Evolutionary conservation across 2,888 invertebrate species (phyloP), one percentile per base, ranked within the genome.

Genomic region (Calliopum simillimum): DNA sequence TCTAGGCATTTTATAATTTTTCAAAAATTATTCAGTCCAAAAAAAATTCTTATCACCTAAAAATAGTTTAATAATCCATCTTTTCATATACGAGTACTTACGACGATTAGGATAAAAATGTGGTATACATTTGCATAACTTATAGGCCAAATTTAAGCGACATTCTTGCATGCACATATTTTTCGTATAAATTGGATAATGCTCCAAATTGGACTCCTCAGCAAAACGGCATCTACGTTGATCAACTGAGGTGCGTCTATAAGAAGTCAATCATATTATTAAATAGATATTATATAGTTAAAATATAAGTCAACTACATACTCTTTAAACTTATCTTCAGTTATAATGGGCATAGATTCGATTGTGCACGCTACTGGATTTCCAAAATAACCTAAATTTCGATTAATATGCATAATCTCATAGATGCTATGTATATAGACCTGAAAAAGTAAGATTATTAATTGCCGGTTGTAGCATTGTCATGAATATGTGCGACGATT

Each of bases 31-130:
- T 49, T n/a, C n/a, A n/a, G n/a, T n/a, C n/a, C n/a, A n/a, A n/a
- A n/a, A n/a, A n/a, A n/a, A n/a, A n/a, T n/a, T n/a, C n/a, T n/a
- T n/a, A n/a, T n/a, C n/a, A n/a, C n/a, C n/a, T n/a, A n/a, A n/a
- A n/a, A n/a, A n/a, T n/a, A n/a, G n/a, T n/a, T n/a, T n/a, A n/a
- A n/a, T n/a, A n/a, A 25, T 6, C 12, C 33, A 8, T 8, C 33
- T 33, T 33, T 33, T 33, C 14, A 3, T 23, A 5, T 62, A n/a
- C n/a, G n/a, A n/a, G n/a, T n/a, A 73, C 78, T 76, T 74, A 84
- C 85, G 77, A 62, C 77, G 77, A 74, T 86, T 86, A 1, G 86
- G 85, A 77, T 86, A 86, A 71, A 86, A 86, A 73, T 86, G 86
- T 3, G 86, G 86, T 73, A 86, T 86, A 51, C 86, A 86, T 72